Evolutionary conservation across 1,140 invertebrate genomes (phyloP).

Genomic region (Aphaenogaster rudis): DNA sequence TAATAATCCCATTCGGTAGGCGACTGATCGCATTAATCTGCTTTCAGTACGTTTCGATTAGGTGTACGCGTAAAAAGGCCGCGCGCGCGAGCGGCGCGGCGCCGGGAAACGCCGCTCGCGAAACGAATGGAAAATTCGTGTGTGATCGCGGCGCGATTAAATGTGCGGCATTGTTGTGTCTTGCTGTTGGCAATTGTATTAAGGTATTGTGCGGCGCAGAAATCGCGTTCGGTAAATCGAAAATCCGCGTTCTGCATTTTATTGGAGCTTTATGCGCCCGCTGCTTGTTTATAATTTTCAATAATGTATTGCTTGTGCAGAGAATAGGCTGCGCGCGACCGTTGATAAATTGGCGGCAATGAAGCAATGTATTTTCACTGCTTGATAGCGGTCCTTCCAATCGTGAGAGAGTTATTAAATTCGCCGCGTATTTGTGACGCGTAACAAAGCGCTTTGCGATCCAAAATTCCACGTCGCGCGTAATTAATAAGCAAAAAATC

Average conservation of each 20-base stretch:
- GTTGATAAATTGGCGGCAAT: slow-evolving; percentile 63
- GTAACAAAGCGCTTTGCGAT: slow-evolving; percentile 48
- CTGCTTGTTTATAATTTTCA: slow-evolving; percentile 66
- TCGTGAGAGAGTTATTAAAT: slow-evolving; percentile 57
- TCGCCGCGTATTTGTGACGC: slow-evolving; percentile 38
- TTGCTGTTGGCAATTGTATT: slow-evolving; percentile 59
- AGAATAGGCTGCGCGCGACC: slow-evolving; percentile 16
- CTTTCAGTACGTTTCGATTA: neutral
- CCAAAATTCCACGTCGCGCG: slow-evolving; percentile 27
- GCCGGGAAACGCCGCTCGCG: neutral
- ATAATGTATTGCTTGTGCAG: slow-evolving; percentile 58
- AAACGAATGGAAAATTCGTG: slow-evolving; percentile 40
- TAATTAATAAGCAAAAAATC: slow-evolving; percentile 47
- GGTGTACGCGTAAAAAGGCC: neutral
- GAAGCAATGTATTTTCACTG: slow-evolving; percentile 63
- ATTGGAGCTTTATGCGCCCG: neutral
- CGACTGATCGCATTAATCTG: slow-evolving; percentile 14
- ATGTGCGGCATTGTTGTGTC: slow-evolving; percentile 54
- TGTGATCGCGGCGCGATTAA: slow-evolving; percentile 45
- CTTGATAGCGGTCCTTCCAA: slow-evolving; percentile 41
- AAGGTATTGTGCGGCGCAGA: slow-evolving; percentile 47
- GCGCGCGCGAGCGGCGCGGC: too few relatives aligned
- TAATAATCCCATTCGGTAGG: slow-evolving; percentile 14
- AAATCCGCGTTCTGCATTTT: slow-evolving; percentile 52
- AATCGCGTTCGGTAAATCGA: slow-evolving; percentile 60